Conservation (phyloP, 2,888 invertebrate genomes). For the Pteria penguin region DNA sequence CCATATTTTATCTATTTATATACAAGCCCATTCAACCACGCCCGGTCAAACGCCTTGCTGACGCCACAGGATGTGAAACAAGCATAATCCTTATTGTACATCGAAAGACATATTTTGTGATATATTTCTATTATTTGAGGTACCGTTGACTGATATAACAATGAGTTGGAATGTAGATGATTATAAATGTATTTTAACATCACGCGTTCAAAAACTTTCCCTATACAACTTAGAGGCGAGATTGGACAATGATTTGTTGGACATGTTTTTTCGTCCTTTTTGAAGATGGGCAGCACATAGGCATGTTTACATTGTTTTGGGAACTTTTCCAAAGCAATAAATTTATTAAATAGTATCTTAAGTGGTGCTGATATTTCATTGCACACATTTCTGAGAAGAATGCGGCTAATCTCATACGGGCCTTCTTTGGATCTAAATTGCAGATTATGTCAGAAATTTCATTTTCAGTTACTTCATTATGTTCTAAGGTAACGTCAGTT, state of each 20-base stretch:
- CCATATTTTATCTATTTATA: slow-evolving; percentile 41
- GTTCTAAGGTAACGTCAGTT: neutral
- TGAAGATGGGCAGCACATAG: slow-evolving; percentile 32
- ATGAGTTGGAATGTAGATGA: slow-evolving; percentile 5
- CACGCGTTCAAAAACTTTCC: slow-evolving; percentile 41
- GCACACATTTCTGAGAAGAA: slow-evolving; percentile 17
- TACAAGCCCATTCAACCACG: slow-evolving; percentile 41
- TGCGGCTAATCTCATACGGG: slow-evolving; percentile 30
- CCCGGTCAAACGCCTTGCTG: slow-evolving; percentile 46
- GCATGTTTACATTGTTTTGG: slow-evolving; percentile 31
- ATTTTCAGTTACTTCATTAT: slow-evolving; percentile 3
- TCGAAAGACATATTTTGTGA: slow-evolving; percentile 21
- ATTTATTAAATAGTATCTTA: slow-evolving; percentile 30
- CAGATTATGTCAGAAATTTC: slow-evolving; percentile 24
- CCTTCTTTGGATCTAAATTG: slow-evolving; percentile 26
- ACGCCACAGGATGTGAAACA: slow-evolving; percentile 46
- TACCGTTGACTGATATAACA: slow-evolving; percentile 40
- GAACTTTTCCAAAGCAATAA: slow-evolving; percentile 19
- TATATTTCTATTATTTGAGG: slow-evolving; percentile 42
- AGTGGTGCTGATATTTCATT: slow-evolving; percentile 15
- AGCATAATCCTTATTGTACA: slow-evolving; percentile 25
- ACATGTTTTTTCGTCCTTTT: slow-evolving; percentile 17
- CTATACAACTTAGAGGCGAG: slow-evolving; percentile 33
- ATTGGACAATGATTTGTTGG: slow-evolving; percentile 35
- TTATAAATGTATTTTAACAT: slow-evolving; percentile 41